Percentiles rank a stretch among this genome's conserved stretches.
Conservation (phyloP, 2,113 vertebrate species). For the Pandion haliaetus region DNA sequence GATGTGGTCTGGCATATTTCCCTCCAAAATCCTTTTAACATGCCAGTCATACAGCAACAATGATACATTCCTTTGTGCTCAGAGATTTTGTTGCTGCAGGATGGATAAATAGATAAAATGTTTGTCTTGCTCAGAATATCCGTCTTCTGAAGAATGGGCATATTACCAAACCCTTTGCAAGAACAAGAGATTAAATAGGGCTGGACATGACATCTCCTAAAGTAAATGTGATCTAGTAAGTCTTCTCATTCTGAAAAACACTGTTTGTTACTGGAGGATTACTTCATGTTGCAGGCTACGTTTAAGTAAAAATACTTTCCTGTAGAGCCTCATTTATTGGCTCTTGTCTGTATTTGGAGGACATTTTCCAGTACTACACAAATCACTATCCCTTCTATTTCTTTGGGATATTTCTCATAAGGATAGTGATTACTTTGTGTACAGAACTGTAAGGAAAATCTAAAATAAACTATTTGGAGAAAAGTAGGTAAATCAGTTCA, state of each 20-base stretch:
- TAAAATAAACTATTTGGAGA: background rate
- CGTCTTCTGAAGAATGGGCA: background rate
- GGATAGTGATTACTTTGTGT: background rate
- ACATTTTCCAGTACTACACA: background rate
- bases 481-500: background rate
- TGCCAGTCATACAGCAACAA: background rate
- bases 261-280: background rate
- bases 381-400: background rate
- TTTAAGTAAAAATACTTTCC: background rate
- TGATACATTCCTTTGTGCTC: background rate
- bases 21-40: background rate
- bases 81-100: background rate
- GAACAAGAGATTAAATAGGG: background rate
- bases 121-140: background rate
- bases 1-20: constrained; percentile 13
- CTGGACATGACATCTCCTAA: background rate
- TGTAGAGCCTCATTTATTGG: background rate
- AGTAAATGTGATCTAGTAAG: background rate
- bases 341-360: background rate
- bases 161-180: background rate
- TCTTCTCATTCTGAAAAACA: background rate
- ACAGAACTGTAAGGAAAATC: background rate
- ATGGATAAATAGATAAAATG: background rate
- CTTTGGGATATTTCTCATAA: background rate
- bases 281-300: background rate